Base-by-base conservation (phyloP, 2,797 vertebrate genomes). In the Brotula barbata region DNA sequence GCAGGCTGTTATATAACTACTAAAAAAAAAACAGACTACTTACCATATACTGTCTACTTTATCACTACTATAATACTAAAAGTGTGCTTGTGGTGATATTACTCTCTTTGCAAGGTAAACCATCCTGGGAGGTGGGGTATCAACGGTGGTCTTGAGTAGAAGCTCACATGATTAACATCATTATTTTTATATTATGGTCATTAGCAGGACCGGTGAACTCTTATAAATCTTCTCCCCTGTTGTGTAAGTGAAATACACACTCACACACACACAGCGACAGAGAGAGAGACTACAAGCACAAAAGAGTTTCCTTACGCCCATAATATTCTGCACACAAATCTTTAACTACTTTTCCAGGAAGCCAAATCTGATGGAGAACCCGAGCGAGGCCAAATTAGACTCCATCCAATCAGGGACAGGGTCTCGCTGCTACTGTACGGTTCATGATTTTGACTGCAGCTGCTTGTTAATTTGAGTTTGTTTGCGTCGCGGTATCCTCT, bases 181-280 rank as follows among this genome's bases (percentile, higher is more conserved):
- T 74, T 67, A 83, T 57, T 47, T 33, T 50, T 71, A 55, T 46
- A 66, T 63, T 55, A 42, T 28, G 28, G 63, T 55, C 53, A 70
- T 85, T 77, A 76, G 55, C 34, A 50, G 58, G 55, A 52, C 39
- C 39, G 77, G 82, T 85, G 73, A 85, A 73, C 64, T 45, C 56
- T 51, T 73, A 69, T 70, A 78, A 84, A 81, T 36, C 41, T 51
- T 51, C 60, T 73, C 55, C 63, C 73, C 66, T 43, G 68, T 49
- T 68, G 66, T 68, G 54, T 75, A 45, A 41, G 14, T 16, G 44
- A 45, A 14, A 7, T 1, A 45, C 10, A 14, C 11, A 47, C 25
- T 4, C 25, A 28, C 25, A 28, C 25, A 28, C 25, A 28, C 25
- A 8, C 25, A 45, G 22, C 2, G 2, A 45, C 10, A 23, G 14